Conservation (phyloP, 2,888 invertebrate genomes). For the Diarsia mendica region DNA sequence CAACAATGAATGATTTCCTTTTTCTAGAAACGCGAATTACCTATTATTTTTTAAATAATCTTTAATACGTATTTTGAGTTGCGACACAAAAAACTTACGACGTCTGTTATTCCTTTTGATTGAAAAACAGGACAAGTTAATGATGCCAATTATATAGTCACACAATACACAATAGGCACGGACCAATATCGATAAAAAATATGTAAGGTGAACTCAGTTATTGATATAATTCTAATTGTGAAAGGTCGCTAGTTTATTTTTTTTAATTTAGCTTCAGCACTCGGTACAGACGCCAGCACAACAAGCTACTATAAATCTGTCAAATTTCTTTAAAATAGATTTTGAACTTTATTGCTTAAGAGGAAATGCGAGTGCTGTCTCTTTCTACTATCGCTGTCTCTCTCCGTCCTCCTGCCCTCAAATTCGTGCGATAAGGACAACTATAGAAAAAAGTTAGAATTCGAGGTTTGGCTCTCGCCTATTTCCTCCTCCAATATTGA, state of each 20-base stretch:
- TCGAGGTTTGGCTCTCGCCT: too few species aligned
- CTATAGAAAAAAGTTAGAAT: too few species aligned
- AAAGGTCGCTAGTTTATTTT: slow-evolving; percentile 30
- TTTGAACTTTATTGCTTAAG: too few species aligned
- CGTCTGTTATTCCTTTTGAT: background rate
- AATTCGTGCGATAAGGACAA: too few species aligned
- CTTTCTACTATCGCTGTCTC: too few species aligned
- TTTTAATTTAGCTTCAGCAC: background rate
- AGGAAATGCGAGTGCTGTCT: too few species aligned
- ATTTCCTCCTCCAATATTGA: too few species aligned
- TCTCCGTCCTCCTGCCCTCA: too few species aligned
- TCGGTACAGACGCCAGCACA: background rate
- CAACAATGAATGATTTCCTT: too few species aligned
- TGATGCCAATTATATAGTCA: background rate
- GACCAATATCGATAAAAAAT: slow-evolving; percentile 41
- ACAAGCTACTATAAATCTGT: too few species aligned
- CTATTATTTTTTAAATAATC: background rate
- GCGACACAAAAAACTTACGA: background rate
- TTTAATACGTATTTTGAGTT: background rate
- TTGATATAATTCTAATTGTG: slow-evolving; percentile 17
- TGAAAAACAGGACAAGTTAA: slow-evolving; percentile 12
- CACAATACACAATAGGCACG: slow-evolving; percentile 27
- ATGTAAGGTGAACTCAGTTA: slow-evolving; percentile 22
- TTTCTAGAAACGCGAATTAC: too few species aligned
- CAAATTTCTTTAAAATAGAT: too few species aligned